Evolutionary conservation across 2,113 vertebrate species (phyloP).

Genomic region (Acanthisitta chloris): DNA sequence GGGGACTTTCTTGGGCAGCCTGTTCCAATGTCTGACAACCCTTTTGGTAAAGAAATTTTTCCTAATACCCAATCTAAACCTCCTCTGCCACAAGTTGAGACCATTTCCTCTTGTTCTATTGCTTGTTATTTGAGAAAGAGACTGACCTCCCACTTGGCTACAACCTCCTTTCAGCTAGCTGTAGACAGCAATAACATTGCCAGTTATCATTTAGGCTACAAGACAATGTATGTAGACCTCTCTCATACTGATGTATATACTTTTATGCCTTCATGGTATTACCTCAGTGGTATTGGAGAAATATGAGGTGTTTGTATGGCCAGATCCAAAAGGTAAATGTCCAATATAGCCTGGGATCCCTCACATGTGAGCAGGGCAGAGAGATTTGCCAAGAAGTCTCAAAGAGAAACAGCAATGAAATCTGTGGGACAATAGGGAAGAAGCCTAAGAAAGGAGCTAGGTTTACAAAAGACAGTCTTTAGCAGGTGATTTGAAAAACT

Average conservation of each 20-base stretch:
- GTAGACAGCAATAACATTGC: neutral
- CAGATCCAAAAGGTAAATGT: neutral
- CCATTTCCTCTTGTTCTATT: neutral
- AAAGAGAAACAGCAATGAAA: neutral
- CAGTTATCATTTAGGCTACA: neutral
- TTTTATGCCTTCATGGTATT: neutral
- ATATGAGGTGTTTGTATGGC: neutral
- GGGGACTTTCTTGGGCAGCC: neutral
- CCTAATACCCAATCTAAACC: neutral
- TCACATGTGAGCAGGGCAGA: neutral
- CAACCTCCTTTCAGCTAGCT: neutral
- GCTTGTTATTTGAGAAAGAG: neutral
- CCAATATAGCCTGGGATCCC: neutral
- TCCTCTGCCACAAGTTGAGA: neutral
- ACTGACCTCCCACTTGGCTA: neutral
- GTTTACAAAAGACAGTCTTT: neutral
- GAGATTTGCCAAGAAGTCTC: neutral
- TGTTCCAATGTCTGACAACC: neutral
- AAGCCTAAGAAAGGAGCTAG: neutral
- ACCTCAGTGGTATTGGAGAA: neutral
- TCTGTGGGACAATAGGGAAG: neutral
- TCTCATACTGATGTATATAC: neutral
- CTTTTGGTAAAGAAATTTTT: neutral
- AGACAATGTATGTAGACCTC: neutral
- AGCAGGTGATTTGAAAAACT: neutral